Conservation (phyloP, 2,113 vertebrate genomes). For the Dolichallabes microphthalmus region DNA sequence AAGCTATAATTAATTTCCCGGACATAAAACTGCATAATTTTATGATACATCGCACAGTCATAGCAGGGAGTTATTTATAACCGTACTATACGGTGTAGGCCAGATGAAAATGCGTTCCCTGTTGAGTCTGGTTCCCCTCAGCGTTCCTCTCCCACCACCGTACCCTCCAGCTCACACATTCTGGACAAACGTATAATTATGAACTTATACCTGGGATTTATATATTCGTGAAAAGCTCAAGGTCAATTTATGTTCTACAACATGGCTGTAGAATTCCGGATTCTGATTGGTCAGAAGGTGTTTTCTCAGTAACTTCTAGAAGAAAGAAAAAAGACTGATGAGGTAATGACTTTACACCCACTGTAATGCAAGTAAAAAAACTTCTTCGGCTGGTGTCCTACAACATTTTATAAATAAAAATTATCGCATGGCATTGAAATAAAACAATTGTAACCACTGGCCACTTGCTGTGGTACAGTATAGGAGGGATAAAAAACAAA, state of each 20-base stretch:
- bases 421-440: not conserved
- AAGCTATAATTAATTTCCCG: too few species aligned
- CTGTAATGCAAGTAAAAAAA: not conserved
- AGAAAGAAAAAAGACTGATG: not conserved
- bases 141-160: too few species aligned
- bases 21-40: too few species aligned
- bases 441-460: constrained; percentile 61
- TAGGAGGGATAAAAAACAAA: not conserved
- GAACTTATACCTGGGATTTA: too few species aligned
- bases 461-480: not conserved
- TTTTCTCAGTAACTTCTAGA: not conserved
- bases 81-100: too few species aligned
- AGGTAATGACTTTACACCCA: not conserved
- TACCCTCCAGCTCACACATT: too few species aligned
- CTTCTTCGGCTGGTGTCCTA: not conserved
- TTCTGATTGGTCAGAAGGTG: not conserved
- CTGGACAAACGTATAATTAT: too few species aligned
- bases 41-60: too few species aligned
- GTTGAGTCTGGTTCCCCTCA: too few species aligned
- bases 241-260: not conserved
- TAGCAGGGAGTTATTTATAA: too few species aligned
- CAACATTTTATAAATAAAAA: not conserved
- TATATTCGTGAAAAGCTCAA: too few species aligned
- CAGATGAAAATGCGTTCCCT: too few species aligned
- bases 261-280: not conserved